A percentile compares a stretch with the other conserved stretches of the same genome.
Conservation (phyloP, 2,888 invertebrate species). For the Drosophila rubida region DNA sequence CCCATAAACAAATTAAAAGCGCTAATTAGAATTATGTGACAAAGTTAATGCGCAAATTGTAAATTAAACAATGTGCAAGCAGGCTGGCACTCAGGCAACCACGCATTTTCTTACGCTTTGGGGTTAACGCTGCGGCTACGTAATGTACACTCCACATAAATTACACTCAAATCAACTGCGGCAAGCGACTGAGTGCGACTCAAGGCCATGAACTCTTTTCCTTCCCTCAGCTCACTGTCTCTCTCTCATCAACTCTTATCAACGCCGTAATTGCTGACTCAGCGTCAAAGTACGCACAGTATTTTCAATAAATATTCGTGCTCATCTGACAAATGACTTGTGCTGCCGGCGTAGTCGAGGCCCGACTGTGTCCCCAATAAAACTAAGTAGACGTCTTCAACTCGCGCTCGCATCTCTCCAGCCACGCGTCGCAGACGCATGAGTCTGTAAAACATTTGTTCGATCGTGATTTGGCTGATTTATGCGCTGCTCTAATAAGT, state of each 20-base stretch:
- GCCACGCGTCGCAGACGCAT: slow-evolving; percentile 12
- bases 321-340: slow-evolving; percentile 67
- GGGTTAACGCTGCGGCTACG: slow-evolving; percentile 46
- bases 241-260: slow-evolving; percentile 12
- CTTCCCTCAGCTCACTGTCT: background rate
- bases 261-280: slow-evolving; percentile 48
- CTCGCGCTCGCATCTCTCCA: background rate
- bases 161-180: slow-evolving; percentile 14
- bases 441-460: slow-evolving; percentile 69
- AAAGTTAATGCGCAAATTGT: slow-evolving; percentile 81
- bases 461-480: slow-evolving; percentile 77
- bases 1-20: slow-evolving; percentile 81
- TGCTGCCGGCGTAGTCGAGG: slow-evolving; percentile 4
- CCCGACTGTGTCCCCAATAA: slow-evolving; percentile 43
- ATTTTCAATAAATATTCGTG: slow-evolving; percentile 52
- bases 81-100: slow-evolving; percentile 1
- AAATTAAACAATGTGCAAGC: slow-evolving; percentile 75
- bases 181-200: too few relatives aligned
- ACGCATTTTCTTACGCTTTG: slow-evolving; percentile 27
- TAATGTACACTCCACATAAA: slow-evolving; percentile 21
- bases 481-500: slow-evolving; percentile 70
- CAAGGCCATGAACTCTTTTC: slow-evolving; percentile 2
- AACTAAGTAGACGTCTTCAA: slow-evolving; percentile 13
- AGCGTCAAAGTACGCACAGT: slow-evolving; percentile 25
- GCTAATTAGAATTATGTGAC: slow-evolving; percentile 81